Base-by-base conservation (phyloP, 2,888 invertebrate species). In the Dermolepida albohirtum region DNA sequence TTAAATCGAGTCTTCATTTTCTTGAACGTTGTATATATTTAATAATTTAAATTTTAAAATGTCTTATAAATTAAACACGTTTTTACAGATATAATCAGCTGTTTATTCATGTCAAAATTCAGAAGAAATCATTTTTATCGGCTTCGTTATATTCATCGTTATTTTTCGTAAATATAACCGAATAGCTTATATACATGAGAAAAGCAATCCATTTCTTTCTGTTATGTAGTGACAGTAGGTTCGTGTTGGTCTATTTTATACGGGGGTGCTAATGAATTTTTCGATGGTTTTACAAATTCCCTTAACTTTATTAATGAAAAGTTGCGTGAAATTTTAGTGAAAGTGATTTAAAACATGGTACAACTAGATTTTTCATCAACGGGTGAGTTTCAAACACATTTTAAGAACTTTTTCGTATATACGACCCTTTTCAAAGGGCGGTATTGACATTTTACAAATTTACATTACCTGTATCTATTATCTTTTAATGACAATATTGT, bases 1-100 rank as follows among this genome's bases (percentile, higher is more conserved):
- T 94, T 96, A 83, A 96, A 98, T 78, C 96, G 87, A 0, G 90
- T 92, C 87, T 98, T 98, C 98, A 98, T 98, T 73, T 81, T 86
- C 22, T 8, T 63, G 17, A 41, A 12, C 14, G 11, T 55, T 62
- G 1, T 44, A 0, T 59, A 44, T 44, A 44, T 44, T 5, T 17
- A 49, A 22, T 51, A 47, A 51, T 51, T 64, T 64, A 10, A 22
- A 54, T 29, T 40, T 44, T 63, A 34, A 7, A 16, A 27, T 50
- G 14, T 50, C 16, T 34, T 34, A 6, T 34, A 47, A 55, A 47
- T 7, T 44, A 7, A 10, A 47, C 29, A 22, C 11, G 44, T 6
- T 47, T 44, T 47, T 47, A 62, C 34, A 47, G 16, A 47, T 17
- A 5, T 10, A 49, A 62, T 34, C 59, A 62, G 59, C 59, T 62